Percentiles rank a stretch among this genome's conserved stretches.
Evolutionary conservation across 2,797 vertebrate genomes (phyloP).

Genomic region (Dicrostonyx torquatus): DNA sequence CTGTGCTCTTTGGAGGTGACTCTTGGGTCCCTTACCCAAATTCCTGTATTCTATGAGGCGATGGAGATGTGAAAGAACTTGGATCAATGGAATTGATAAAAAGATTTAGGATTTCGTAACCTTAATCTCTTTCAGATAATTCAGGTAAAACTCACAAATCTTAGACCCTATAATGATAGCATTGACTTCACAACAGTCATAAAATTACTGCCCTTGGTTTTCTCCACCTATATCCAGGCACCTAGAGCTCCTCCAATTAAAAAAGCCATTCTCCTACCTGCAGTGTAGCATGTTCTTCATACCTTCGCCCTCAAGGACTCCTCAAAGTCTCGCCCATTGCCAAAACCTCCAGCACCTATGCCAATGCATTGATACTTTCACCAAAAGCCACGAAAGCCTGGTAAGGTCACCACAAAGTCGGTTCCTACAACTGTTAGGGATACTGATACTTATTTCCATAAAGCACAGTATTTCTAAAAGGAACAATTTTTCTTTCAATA

Average conservation of each 20-base stretch:
- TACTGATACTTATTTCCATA: not conserved
- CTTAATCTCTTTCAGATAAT: conserved; percentile 9
- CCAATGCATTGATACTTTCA: not conserved
- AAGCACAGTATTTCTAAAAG: not conserved
- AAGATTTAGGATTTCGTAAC: not conserved
- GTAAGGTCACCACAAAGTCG: conserved; percentile 1
- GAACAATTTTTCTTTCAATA: not conserved
- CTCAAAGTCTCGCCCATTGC: not conserved
- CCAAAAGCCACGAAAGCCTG: not conserved
- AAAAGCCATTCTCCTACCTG: not conserved
- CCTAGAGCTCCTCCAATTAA: not conserved
- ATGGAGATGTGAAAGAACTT: not conserved
- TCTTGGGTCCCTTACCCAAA: not conserved
- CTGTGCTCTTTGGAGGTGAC: not conserved
- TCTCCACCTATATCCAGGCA: not conserved
- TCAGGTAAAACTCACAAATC: conserved; percentile 21
- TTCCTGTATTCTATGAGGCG: not conserved
- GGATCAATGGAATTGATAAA: not conserved
- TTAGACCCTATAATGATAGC: not conserved
- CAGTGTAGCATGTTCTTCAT: not conserved
- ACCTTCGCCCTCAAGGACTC: not conserved
- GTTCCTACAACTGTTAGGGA: not conserved
- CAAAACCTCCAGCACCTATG: not conserved
- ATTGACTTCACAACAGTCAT: not conserved
- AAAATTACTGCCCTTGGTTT: not conserved